Evolutionary conservation across 2,888 invertebrate species (phyloP).

Genomic region (Bibio marci): DNA sequence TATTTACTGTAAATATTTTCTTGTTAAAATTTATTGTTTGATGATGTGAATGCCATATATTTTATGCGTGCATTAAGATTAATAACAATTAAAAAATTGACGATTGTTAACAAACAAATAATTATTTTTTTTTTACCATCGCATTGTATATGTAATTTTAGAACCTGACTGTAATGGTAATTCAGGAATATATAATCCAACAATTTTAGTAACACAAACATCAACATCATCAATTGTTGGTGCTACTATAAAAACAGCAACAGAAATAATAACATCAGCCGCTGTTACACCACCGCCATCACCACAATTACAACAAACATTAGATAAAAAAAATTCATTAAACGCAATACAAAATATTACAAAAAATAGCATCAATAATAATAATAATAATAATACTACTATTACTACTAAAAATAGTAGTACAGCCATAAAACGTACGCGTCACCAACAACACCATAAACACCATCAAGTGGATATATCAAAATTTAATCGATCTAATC

Average conservation of each 20-base stretch:
- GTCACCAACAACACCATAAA: conserved; percentile 19
- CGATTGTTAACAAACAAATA: too few relatives aligned
- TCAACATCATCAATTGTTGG: too few relatives aligned
- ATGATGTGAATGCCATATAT: too few relatives aligned
- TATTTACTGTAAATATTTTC: too few relatives aligned
- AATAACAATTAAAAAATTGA: too few relatives aligned
- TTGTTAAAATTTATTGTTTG: too few relatives aligned
- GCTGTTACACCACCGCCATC: background rate
- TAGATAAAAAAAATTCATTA: background rate
- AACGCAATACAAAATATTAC: background rate
- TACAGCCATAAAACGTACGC: conserved; percentile 32
- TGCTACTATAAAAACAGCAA: too few relatives aligned
- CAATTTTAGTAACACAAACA: background rate
- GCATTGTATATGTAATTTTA: background rate
- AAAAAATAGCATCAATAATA: too few relatives aligned
- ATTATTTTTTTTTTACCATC: too few relatives aligned
- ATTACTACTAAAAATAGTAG: conserved; percentile 2
- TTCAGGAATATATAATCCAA: background rate
- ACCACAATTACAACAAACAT: background rate
- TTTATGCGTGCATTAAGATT: too few relatives aligned
- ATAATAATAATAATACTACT: too few relatives aligned
- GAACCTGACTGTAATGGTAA: background rate
- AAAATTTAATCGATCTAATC: conserved; percentile 50
- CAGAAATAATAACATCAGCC: background rate
- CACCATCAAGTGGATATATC: conserved; percentile 39